Evolutionary conservation across 2,113 vertebrate genomes (phyloP).

Genomic region (Phalacrocorax carbo): DNA sequence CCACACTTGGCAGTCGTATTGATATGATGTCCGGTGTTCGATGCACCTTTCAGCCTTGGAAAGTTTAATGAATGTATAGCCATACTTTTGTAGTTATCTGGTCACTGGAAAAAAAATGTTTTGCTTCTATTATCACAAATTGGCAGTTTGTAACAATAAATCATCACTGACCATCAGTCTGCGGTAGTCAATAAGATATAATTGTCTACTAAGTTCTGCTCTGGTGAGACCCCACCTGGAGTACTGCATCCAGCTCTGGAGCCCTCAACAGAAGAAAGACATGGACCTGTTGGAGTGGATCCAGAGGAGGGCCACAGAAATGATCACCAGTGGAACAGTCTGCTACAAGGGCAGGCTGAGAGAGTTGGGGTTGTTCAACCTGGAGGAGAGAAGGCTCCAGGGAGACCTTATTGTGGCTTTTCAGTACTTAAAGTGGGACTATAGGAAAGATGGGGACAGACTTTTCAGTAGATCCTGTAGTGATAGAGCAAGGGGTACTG

Average conservation of each 20-base stretch:
- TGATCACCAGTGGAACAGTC: background rate
- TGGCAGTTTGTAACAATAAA: background rate
- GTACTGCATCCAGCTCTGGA: background rate
- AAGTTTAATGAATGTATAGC: background rate
- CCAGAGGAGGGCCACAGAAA: background rate
- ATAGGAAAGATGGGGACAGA: background rate
- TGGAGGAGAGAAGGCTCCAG: background rate
- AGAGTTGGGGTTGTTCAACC: background rate
- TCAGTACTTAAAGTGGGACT: background rate
- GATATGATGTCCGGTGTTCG: background rate
- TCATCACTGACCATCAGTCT: background rate
- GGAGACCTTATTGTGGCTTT: background rate
- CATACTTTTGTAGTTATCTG: background rate
- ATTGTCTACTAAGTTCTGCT: background rate
- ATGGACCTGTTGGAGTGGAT: rapidly evolving
- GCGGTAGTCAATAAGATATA: background rate
- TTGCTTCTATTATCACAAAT: background rate
- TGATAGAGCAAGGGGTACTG: no score
- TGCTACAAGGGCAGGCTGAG: background rate
- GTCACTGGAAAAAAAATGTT: background rate
- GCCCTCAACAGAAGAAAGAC: background rate
- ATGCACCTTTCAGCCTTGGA: background rate
- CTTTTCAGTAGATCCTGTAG: no score
- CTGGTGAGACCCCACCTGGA: background rate
- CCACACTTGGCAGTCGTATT: background rate